phyloP scores from a whole-genome alignment of 1,140 invertebrate genomes.

The Armadillidium nasatum region DNA sequence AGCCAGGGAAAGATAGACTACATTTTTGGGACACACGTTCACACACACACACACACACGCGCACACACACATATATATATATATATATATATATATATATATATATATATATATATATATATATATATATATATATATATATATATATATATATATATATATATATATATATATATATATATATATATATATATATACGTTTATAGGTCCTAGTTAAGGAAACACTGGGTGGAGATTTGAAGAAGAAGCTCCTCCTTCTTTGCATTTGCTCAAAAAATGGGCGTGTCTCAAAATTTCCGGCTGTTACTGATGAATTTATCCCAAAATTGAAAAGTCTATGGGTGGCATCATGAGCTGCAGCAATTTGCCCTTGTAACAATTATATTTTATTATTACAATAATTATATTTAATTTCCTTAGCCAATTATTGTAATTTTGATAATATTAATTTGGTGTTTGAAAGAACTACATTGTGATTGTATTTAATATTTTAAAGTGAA shows the following conservation, averaged over 20 bases:
- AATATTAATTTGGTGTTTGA: too few species aligned
- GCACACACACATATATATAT: constrained; percentile 7
- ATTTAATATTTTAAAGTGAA: too few species aligned
- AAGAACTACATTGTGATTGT: too few species aligned
- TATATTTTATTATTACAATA: too few species aligned
- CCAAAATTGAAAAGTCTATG: too few species aligned
- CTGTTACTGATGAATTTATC: neutral
- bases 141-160: constrained; percentile 17
- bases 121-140: constrained; percentile 2
- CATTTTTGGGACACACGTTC: too few species aligned
- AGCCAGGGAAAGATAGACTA: too few species aligned
- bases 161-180: neutral
- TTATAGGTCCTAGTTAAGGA: neutral
- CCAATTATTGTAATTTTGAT: too few species aligned
- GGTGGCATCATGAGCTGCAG: too few species aligned
- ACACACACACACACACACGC: too few species aligned
- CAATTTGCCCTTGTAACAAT: too few species aligned
- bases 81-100: constrained; percentile 30
- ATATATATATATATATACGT: constrained; percentile 21
- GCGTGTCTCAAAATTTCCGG: neutral
- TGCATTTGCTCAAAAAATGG: constrained; percentile 10
- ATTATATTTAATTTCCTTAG: too few species aligned
- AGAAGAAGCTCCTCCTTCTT: constrained; percentile 7
- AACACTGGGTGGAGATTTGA: neutral
- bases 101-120: constrained; percentile 19